phyloP scores from a whole-genome alignment of 1,140 invertebrate genomes.

The Drosophila auraria region DNA sequence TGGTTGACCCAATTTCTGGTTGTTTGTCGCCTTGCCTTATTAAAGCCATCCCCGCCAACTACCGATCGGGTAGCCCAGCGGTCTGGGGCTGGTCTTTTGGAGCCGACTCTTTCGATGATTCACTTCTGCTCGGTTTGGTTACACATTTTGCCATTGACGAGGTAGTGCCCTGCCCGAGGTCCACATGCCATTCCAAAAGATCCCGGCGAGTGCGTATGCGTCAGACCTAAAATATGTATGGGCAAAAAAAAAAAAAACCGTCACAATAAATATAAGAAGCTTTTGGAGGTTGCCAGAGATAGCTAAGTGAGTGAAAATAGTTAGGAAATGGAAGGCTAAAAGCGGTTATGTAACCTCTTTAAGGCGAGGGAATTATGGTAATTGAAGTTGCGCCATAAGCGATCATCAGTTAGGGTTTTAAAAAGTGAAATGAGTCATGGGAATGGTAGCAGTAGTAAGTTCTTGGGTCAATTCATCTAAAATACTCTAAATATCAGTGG shows the following conservation, averaged over 20 bases:
- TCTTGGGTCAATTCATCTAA: too few species aligned
- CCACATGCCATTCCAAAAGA: slow-evolving; percentile 47
- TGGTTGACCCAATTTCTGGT: slow-evolving; percentile 70
- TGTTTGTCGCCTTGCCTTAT: slow-evolving; percentile 68
- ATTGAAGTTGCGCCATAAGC: slow-evolving; percentile 13
- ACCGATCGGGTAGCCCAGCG: slow-evolving; percentile 47
- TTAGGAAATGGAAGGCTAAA: slow-evolving; percentile 22
- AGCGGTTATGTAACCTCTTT: slow-evolving; percentile 21
- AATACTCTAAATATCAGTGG: too few species aligned
- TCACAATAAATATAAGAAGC: slow-evolving; percentile 43
- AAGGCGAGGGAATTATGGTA: slow-evolving; percentile 30
- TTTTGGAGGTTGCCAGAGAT: slow-evolving; percentile 35
- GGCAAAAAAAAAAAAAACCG: slow-evolving; percentile 13
- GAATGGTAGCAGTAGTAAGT: neutral
- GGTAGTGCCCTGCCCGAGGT: slow-evolving; percentile 26
- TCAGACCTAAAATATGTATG: slow-evolving; percentile 66
- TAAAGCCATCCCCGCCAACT: slow-evolving; percentile 56
- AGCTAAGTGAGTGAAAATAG: slow-evolving; percentile 44
- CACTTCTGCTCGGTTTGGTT: slow-evolving; percentile 59
- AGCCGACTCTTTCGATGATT: slow-evolving; percentile 49
- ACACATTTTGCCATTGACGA: slow-evolving; percentile 61
- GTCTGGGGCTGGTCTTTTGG: slow-evolving; percentile 39
- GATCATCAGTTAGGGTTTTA: neutral
- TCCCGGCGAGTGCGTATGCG: slow-evolving; percentile 61
- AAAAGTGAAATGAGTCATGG: slow-evolving; percentile 2